A percentile compares a stretch with the other conserved stretches of the same genome.
Evolutionary conservation across 1,140 invertebrate genomes (phyloP).

Genomic region (Diprion similis): DNA sequence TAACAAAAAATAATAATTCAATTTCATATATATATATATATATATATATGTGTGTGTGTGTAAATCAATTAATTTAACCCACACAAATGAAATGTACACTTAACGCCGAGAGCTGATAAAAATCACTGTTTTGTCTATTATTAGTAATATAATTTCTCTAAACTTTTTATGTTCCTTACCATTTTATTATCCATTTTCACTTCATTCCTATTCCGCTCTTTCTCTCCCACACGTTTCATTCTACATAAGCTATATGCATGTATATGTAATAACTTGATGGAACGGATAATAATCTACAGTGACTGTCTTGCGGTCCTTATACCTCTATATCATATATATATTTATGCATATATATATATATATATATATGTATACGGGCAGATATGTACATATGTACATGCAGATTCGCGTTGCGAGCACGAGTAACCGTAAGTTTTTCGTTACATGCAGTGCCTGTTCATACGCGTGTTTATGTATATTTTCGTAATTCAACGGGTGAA

Average conservation of each 20-base stretch:
- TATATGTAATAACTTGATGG: conserved; percentile 33
- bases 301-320: conserved; percentile 34
- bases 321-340: not conserved
- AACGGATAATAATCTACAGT: conserved; percentile 51
- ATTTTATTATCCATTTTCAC: conserved; percentile 43
- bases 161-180: conserved; percentile 56
- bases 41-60: too few species aligned
- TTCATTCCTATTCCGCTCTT: conserved; percentile 31
- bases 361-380: too few species aligned
- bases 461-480: not conserved
- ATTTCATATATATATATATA: too few species aligned
- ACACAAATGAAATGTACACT: conserved; percentile 45
- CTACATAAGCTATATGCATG: not conserved
- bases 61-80: conserved; percentile 22
- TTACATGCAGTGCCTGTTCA: not conserved
- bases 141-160: conserved; percentile 44
- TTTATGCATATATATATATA: too few species aligned
- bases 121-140: conserved; percentile 56
- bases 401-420: not conserved
- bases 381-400: not conserved
- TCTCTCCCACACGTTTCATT: not conserved
- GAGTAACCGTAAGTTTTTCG: not conserved
- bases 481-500: conserved; percentile 5
- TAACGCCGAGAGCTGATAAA: conserved; percentile 53
- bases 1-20: too few species aligned